Percentiles rank a stretch among this genome's conserved stretches.
These are phyloP conservation scores for Rhagoletis zephyria DNA, from an alignment of 1,140 invertebrate species.

Conservation along the genomic window DNA sequence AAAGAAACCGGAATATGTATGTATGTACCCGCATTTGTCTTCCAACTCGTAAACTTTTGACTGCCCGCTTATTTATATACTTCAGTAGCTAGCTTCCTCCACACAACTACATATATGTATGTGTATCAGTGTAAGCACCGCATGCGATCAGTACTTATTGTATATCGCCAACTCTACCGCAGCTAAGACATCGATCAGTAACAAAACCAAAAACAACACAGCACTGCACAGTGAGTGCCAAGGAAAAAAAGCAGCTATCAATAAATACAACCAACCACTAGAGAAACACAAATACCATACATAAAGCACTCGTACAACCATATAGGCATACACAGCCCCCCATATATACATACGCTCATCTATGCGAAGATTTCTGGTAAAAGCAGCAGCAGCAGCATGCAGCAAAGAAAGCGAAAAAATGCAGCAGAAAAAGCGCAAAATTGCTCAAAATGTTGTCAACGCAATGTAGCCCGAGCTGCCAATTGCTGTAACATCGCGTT, in stretches of 20 bases:
- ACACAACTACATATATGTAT: background rate
- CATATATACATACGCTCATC: background rate
- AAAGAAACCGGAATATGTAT: background rate
- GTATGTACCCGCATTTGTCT: background rate
- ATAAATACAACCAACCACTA: background rate
- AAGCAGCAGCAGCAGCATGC: background rate
- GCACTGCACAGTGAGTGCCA: background rate
- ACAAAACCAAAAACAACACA: too few relatives aligned
- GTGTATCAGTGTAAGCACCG: background rate
- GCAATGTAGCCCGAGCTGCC: background rate
- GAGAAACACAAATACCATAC: background rate
- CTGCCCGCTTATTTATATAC: constrained; percentile 19
- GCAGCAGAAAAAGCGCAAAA: constrained; percentile 47
- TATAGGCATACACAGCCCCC: background rate
- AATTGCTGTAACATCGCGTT: constrained; percentile 45
- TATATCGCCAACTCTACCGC: background rate
- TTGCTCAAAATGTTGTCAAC: constrained; percentile 50
- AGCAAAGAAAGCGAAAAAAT: background rate
- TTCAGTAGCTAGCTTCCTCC: background rate
- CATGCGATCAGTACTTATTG: background rate
- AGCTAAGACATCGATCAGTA: constrained; percentile 40
- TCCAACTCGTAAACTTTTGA: background rate
- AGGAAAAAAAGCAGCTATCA: background rate
- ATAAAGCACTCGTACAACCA: background rate
- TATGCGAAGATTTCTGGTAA: background rate